These are phyloP conservation scores for Oplegnathus fasciatus DNA, from an alignment of 2,113 vertebrate species.

Conservation along the genomic window DNA sequence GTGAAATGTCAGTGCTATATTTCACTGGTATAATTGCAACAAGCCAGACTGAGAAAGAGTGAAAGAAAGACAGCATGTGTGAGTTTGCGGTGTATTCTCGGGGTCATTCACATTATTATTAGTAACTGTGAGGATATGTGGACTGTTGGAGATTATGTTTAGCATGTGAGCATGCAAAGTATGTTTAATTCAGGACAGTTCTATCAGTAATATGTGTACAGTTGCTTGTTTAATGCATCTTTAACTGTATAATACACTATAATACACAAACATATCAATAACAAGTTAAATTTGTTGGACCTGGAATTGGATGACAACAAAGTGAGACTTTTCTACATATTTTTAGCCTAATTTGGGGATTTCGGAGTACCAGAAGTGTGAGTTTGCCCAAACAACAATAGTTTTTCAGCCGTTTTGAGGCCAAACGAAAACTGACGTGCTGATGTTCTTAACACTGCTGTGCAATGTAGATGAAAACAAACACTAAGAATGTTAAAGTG, in stretches of 20 bases:
- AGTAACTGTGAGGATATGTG: not conserved
- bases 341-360: not conserved
- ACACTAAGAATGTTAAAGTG: not conserved
- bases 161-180: not conserved
- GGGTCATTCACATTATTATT: not conserved
- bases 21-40: constrained; percentile 40
- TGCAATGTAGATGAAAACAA: not conserved
- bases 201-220: not conserved
- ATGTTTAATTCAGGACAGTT: fast-evolving
- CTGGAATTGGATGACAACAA: not conserved
- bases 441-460: too few relatives aligned
- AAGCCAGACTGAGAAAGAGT: constrained; percentile 13
- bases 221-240: not conserved
- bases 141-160: not conserved
- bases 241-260: too few relatives aligned
- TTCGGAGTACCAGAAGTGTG: not conserved
- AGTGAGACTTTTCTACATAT: not conserved
- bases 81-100: not conserved
- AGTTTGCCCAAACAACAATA: not conserved
- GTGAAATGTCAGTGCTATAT: constrained; percentile 44
- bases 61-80: not conserved
- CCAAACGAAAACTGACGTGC: too few relatives aligned
- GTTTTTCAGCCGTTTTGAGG: not conserved
- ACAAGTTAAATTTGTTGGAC: not conserved
- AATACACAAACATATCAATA: not conserved